These are phyloP conservation scores for Amphipoea lucens DNA, from an alignment of 2,888 invertebrate species.

Conservation along the genomic window DNA sequence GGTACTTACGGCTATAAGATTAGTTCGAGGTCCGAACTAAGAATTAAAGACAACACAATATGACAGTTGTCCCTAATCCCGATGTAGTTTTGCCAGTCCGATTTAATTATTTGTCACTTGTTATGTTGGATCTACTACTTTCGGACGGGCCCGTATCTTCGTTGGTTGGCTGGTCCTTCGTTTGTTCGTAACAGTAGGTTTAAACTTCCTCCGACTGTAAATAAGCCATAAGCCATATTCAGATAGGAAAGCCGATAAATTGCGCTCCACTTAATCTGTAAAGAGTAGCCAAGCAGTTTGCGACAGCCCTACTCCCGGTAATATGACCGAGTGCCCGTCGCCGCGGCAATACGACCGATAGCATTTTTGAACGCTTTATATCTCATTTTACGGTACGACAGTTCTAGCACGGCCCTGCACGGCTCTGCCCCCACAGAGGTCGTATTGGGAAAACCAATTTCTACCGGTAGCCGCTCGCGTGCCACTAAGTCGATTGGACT, in stretches of 20 bases:
- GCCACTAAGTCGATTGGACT: slow-evolving; percentile 82
- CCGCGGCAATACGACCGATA: slow-evolving; percentile 75
- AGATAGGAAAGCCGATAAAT: slow-evolving; percentile 8
- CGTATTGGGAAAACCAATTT: slow-evolving; percentile 85
- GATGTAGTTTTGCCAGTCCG: no score
- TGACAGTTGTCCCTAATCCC: no score
- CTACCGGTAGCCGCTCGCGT: slow-evolving; percentile 76
- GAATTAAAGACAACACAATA: not conserved
- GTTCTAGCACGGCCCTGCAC: slow-evolving; percentile 67
- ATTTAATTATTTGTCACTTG: not conserved
- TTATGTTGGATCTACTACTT: not conserved
- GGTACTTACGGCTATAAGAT: not conserved
- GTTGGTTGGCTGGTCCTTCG: not conserved
- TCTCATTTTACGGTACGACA: slow-evolving; percentile 86
- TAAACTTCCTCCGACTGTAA: not conserved
- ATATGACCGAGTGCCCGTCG: slow-evolving; percentile 67
- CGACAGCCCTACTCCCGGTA: slow-evolving; percentile 63
- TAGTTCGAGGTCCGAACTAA: not conserved
- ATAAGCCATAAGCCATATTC: slow-evolving; percentile 3
- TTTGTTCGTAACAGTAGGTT: no score
- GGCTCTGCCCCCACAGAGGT: slow-evolving; percentile 66
- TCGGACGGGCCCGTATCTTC: not conserved
- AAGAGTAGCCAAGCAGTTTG: slow-evolving; percentile 23
- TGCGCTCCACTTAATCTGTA: slow-evolving; percentile 37
- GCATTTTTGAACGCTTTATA: slow-evolving; percentile 86